Evolutionary conservation across 2,797 vertebrate species (phyloP).

Genomic region (Margarornis squamiger): DNA sequence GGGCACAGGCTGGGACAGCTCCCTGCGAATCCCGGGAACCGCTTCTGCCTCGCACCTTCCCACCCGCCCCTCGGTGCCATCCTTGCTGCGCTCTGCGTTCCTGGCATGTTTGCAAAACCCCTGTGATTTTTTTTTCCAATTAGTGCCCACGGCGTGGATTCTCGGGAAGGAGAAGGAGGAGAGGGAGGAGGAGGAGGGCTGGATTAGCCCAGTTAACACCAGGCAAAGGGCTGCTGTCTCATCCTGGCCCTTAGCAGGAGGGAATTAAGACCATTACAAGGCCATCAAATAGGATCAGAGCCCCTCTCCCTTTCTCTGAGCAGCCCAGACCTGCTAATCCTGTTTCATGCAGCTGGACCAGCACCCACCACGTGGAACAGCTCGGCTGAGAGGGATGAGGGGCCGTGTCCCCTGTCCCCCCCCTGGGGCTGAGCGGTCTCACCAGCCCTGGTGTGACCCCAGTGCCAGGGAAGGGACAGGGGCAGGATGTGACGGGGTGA

Average conservation of each 20-base stretch:
- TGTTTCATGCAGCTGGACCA: neutral
- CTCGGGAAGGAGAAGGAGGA: neutral
- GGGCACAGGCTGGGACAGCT: neutral
- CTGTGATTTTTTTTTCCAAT: fast-evolving
- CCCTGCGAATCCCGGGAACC: neutral
- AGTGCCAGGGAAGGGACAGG: neutral
- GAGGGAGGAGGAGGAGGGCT: neutral
- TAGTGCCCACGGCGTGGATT: fast-evolving
- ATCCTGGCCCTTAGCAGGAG: neutral
- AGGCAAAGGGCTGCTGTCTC: neutral
- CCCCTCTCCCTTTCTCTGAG: slow-evolving; percentile 5
- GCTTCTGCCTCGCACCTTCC: neutral
- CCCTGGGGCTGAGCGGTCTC: fast-evolving
- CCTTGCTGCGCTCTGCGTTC: neutral
- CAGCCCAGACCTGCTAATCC: slow-evolving; percentile 32
- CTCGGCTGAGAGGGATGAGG: neutral
- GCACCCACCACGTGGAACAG: neutral
- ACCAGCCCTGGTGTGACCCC: neutral
- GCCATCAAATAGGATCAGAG: slow-evolving; percentile 36
- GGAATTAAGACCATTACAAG: slow-evolving; percentile 47
- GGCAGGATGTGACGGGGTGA: neutral
- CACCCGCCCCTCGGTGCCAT: neutral
- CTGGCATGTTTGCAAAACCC: neutral
- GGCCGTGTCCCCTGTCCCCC: fast-evolving
- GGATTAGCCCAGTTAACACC: neutral